A percentile compares a stretch with the other conserved stretches of the same genome.
These are phyloP conservation scores for Dasysyrphus tricinctus DNA, from an alignment of 2,888 invertebrate species.

Conservation along the genomic window DNA sequence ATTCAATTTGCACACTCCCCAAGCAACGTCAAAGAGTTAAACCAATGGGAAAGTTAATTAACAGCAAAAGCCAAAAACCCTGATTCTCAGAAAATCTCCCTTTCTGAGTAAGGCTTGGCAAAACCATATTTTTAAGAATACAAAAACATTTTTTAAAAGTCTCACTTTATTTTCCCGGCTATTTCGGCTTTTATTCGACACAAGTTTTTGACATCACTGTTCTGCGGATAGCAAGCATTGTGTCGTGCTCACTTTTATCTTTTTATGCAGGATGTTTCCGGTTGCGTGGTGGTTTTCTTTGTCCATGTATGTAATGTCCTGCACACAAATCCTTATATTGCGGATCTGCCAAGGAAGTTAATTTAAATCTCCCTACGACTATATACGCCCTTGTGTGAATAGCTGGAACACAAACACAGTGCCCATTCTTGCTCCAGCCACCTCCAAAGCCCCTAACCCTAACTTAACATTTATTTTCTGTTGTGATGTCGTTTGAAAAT, in stretches of 20 bases:
- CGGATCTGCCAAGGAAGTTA: conserved; percentile 53
- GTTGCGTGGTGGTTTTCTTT: conserved; percentile 21
- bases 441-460: background rate
- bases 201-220: conserved; percentile 1
- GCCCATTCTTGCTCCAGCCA: background rate
- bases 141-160: too few relatives aligned
- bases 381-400: background rate
- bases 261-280: conserved; percentile 22
- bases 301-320: conserved; percentile 40
- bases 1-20: too few relatives aligned
- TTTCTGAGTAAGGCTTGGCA: too few relatives aligned
- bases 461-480: conserved; percentile 23
- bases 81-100: too few relatives aligned
- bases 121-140: too few relatives aligned
- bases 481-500: conserved; percentile 48
- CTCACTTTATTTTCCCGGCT: too few relatives aligned
- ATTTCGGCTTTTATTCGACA: background rate
- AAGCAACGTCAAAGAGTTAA: too few relatives aligned
- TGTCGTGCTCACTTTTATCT: background rate
- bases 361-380: conserved; percentile 46
- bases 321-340: conserved; percentile 48
- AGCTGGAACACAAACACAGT: background rate
- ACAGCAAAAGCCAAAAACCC: too few relatives aligned
- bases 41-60: too few relatives aligned
- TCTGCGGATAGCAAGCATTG: background rate